Conservation (phyloP, 2,797 vertebrate genomes). For the Chrysocyon brachyurus region DNA sequence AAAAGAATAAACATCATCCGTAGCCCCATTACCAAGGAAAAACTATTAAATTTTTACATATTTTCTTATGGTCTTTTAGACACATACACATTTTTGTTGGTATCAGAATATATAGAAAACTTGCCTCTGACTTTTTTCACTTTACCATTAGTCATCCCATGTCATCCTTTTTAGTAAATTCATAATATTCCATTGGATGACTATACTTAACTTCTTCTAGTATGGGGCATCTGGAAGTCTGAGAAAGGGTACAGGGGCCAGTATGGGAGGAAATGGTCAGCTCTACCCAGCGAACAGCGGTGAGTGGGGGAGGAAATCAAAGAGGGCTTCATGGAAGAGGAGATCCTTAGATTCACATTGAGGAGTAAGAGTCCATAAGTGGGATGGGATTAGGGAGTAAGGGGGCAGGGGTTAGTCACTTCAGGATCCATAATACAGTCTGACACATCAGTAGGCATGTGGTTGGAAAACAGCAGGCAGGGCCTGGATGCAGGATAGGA, state of each 20-base stretch:
- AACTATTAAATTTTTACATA: conserved; percentile 39
- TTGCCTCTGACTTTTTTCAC: background rate
- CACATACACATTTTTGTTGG: background rate
- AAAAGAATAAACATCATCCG: conserved; percentile 13
- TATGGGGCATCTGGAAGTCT: background rate
- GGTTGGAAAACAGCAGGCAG: background rate
- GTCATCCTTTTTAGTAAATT: background rate
- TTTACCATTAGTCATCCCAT: background rate
- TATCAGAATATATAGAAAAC: background rate
- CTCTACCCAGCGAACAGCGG: background rate
- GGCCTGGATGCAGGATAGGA: background rate
- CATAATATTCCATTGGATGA: background rate
- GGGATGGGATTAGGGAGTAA: background rate
- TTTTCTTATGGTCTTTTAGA: conserved; percentile 23
- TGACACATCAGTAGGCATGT: too few relatives aligned
- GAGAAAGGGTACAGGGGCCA: background rate
- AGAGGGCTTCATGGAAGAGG: background rate
- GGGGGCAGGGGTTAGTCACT: background rate
- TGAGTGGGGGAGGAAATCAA: background rate
- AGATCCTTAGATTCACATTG: background rate
- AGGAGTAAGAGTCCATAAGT: background rate
- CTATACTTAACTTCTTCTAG: background rate
- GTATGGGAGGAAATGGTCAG: background rate
- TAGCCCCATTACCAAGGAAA: conserved; percentile 41
- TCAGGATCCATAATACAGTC: background rate